A percentile compares a stretch with the other conserved stretches of the same genome.
Conservation (phyloP, 2,888 invertebrate genomes). For the Philaethria dido region DNA sequence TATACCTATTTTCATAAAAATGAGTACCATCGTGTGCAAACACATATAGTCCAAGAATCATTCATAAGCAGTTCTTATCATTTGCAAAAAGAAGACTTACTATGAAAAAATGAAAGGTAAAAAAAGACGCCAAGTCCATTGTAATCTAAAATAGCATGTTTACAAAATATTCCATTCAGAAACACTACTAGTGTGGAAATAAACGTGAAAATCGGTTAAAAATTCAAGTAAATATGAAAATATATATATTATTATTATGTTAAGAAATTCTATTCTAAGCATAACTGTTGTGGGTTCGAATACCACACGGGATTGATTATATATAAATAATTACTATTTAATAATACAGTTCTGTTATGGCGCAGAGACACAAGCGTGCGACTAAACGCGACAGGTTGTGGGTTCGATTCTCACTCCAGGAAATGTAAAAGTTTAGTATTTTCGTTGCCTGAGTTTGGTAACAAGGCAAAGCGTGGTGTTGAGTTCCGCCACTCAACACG, state of each 20-base stretch:
- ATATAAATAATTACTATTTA: no score
- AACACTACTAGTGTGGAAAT: not conserved
- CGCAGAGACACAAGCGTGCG: no score
- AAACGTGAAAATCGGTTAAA: not conserved
- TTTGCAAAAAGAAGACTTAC: not conserved
- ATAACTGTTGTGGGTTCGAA: no score
- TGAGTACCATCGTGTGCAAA: not conserved
- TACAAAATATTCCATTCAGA: slow-evolving; percentile 13
- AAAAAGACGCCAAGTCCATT: not conserved
- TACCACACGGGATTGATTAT: no score
- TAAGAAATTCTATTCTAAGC: no score
- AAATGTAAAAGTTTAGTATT: no score
- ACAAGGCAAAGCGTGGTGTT: no score
- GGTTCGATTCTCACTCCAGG: no score
- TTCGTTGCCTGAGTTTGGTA: no score
- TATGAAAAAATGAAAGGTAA: not conserved
- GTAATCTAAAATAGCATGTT: slow-evolving; percentile 7
- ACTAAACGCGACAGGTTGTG: no score
- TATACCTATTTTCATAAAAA: not conserved
- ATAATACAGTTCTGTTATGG: no score
- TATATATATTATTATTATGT: not conserved
- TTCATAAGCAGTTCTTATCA: slow-evolving; percentile 2
- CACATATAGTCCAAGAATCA: not conserved
- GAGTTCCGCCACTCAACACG: no score
- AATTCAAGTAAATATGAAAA: not conserved